Evolutionary conservation across 2,888 invertebrate genomes (phyloP).

Genomic region (Pycnomerus fuliginosus): DNA sequence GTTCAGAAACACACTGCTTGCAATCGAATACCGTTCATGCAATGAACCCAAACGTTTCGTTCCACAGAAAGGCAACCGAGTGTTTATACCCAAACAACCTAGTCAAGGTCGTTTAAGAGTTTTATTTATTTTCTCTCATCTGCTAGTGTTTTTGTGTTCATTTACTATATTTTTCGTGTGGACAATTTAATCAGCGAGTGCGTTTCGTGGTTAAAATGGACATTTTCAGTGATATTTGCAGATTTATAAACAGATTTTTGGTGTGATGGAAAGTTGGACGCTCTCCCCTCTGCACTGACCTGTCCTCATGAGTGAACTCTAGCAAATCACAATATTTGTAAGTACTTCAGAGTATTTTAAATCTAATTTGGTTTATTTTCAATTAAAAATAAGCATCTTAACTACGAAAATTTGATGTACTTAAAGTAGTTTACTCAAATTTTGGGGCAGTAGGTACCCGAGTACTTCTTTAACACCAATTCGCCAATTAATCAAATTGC

Average conservation of each 20-base stretch:
- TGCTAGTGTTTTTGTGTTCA: constrained; percentile 12
- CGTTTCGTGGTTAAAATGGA: constrained; percentile 26
- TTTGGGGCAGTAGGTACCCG: too few species aligned
- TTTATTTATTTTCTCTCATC: constrained; percentile 18
- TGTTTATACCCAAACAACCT: constrained; percentile 32
- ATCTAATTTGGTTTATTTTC: too few species aligned
- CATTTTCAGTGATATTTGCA: constrained; percentile 40
- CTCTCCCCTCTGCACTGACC: constrained; percentile 37
- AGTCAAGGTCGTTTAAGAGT: constrained; percentile 39
- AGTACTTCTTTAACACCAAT: too few species aligned
- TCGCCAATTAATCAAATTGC: too few species aligned
- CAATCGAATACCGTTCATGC: constrained; percentile 25
- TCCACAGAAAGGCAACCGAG: constrained; percentile 20
- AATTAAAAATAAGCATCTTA: too few species aligned
- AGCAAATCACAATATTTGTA: constrained; percentile 45
- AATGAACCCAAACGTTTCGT: constrained; percentile 26
- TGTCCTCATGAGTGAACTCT: constrained; percentile 39
- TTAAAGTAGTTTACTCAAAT: too few species aligned
- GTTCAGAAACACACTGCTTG: too few species aligned
- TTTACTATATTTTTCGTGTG: constrained; percentile 23
- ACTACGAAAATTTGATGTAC: too few species aligned
- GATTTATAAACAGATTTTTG: constrained; percentile 47
- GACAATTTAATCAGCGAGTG: constrained; percentile 17
- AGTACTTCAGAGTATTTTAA: too few species aligned
- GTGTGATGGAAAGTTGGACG: constrained; percentile 46